Conservation (phyloP, 2,113 vertebrate genomes). For the Channa argus region DNA sequence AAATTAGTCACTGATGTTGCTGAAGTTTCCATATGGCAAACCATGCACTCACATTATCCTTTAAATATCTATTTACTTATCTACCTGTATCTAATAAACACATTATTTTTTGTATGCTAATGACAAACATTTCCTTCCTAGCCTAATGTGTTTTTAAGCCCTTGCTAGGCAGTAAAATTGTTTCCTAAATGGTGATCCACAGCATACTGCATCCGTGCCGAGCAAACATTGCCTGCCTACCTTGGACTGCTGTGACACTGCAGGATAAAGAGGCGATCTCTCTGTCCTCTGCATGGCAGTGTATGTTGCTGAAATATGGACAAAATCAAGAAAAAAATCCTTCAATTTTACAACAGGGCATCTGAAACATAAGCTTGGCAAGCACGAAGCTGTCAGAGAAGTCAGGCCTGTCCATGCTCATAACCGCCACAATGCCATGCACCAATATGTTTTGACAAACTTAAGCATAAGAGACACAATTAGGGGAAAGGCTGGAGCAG, state of each 20-base stretch:
- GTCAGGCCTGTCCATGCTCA: conserved; percentile 62
- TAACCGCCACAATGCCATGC: conserved; percentile 52
- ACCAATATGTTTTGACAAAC: conserved; percentile 70
- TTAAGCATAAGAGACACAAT: conserved; percentile 74
- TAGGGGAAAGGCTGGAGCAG: conserved; percentile 58
- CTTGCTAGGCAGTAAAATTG: conserved; percentile 16
- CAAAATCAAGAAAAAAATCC: conserved; percentile 23
- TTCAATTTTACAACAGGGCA: conserved; percentile 43
- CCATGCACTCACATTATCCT: conserved; percentile 26
- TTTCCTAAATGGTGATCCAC: conserved; percentile 16
- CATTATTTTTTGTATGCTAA: conserved; percentile 24
- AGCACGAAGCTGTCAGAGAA: conserved; percentile 61
- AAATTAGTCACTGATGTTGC: conserved; percentile 21
- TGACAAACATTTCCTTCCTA: conserved; percentile 13
- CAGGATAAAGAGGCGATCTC: conserved; percentile 16
- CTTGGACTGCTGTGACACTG: conserved; percentile 8
- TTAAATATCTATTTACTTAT: conserved; percentile 19
- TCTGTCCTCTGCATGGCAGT: conserved; percentile 33
- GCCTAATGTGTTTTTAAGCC: conserved; percentile 39
- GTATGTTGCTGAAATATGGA: conserved; percentile 48
- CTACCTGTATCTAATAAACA: conserved; percentile 21
- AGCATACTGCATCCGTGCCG: conserved; percentile 1
- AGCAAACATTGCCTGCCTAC: conserved; percentile 12
- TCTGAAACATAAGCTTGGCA: conserved; percentile 52
- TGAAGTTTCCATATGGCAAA: conserved; percentile 36